Percentiles rank a stretch among this genome's conserved stretches.
Conservation (phyloP, 2,113 vertebrate species). For the Todiramphus saurophagus region DNA sequence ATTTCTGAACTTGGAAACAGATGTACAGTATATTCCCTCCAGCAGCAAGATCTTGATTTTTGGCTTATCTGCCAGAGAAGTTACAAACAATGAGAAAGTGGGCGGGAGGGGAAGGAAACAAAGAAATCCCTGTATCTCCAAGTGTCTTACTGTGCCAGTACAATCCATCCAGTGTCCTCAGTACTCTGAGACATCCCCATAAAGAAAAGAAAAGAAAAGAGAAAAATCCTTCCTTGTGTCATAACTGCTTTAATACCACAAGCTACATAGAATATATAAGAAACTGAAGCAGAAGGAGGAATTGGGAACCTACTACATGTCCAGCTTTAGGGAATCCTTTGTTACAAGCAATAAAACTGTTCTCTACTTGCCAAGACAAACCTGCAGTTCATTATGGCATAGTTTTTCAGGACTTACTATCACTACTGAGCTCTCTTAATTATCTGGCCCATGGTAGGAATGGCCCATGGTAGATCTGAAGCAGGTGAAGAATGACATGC, state of each 20-base stretch:
- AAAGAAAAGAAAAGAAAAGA: neutral
- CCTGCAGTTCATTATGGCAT: neutral
- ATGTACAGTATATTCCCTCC: neutral
- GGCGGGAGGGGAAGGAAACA: neutral
- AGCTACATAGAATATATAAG: neutral
- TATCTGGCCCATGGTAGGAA: neutral
- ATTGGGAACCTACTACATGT: neutral
- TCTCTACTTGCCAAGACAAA: neutral
- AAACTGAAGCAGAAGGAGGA: neutral
- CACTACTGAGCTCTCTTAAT: neutral
- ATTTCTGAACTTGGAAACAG: constrained; percentile 51
- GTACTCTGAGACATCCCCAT: neutral
- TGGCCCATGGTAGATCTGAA: neutral
- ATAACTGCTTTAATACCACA: neutral
- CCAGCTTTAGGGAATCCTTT: neutral
- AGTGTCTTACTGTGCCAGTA: neutral
- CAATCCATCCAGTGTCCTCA: neutral
- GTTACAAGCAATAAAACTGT: neutral
- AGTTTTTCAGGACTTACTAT: neutral
- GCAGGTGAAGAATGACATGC: neutral
- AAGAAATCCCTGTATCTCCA: neutral
- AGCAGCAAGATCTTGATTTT: constrained; percentile 43
- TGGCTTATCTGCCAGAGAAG: constrained; percentile 22
- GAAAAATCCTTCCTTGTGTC: neutral
- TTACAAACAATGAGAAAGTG: neutral